These are phyloP conservation scores for Microtus ochrogaster DNA, from an alignment of 2,113 vertebrate genomes.

Conservation along the genomic window DNA sequence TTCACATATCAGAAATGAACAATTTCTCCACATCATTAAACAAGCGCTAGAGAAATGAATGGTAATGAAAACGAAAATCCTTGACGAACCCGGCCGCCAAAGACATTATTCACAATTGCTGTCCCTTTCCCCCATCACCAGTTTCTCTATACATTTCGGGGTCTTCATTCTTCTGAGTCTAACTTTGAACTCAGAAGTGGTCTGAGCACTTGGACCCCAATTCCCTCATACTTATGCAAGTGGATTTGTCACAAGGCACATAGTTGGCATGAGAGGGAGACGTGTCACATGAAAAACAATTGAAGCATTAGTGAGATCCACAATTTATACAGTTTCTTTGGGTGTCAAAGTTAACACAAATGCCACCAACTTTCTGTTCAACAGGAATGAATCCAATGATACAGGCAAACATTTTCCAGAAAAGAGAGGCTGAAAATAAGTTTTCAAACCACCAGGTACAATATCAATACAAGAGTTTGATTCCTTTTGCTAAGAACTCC, in stretches of 20 bases:
- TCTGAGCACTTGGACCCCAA: neutral
- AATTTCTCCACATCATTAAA: neutral
- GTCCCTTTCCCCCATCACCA: neutral
- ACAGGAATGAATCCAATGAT: neutral
- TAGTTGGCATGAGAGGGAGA: neutral
- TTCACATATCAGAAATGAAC: conserved; percentile 13
- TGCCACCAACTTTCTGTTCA: neutral
- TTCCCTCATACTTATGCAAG: neutral
- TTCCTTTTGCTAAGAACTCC: conserved; percentile 35
- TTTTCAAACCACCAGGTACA: neutral
- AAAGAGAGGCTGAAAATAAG: conserved; percentile 30
- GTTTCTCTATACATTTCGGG: too few species aligned
- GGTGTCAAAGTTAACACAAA: neutral
- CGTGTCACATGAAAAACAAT: neutral
- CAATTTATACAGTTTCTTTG: neutral
- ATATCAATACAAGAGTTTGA: neutral
- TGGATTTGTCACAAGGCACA: neutral
- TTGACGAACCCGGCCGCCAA: neutral
- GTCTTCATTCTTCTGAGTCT: neutral
- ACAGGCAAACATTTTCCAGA: conserved; percentile 20
- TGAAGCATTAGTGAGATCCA: neutral
- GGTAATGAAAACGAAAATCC: neutral
- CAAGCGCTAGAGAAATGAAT: conserved; percentile 28
- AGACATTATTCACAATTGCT: neutral
- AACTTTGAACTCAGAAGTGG: conserved; percentile 24